Conservation (phyloP, 2,888 invertebrate species). For the Nephrocerus scutellatus region DNA sequence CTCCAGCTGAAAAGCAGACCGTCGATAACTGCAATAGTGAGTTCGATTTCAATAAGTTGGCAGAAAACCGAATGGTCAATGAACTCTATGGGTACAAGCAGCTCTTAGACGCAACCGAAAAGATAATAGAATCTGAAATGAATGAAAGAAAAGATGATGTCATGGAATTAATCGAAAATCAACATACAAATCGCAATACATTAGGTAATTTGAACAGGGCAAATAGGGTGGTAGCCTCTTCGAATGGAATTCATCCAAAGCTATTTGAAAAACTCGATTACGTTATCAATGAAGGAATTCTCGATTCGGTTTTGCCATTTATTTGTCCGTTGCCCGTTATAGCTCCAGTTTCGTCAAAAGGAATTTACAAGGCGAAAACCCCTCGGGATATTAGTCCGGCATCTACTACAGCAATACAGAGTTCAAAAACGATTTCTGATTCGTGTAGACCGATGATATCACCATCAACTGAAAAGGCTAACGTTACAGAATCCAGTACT, state of each 20-base stretch:
- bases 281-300: slow-evolving; percentile 71
- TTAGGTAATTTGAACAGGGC: not conserved
- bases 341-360: no score
- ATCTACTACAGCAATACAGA: no score
- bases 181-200: not conserved
- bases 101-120: not conserved
- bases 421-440: no score
- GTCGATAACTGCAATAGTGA: slow-evolving; percentile 21
- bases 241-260: slow-evolving; percentile 35
- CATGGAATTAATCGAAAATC: slow-evolving; percentile 1
- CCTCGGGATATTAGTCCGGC: no score
- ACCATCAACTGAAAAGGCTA: no score
- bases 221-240: not conserved
- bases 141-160: not conserved
- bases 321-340: slow-evolving; percentile 49
- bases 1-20: no score
- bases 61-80: slow-evolving; percentile 41
- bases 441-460: no score
- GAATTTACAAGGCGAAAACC: slow-evolving; percentile 12
- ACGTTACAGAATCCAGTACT: no score
- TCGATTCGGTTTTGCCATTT: slow-evolving; percentile 76
- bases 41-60: slow-evolving; percentile 37
- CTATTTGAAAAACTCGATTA: slow-evolving; percentile 46
- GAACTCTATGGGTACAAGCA: slow-evolving; percentile 29
- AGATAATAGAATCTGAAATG: not conserved